Evolutionary conservation across 1,140 invertebrate species (phyloP).

Genomic region (Paralvinella palmiformis): DNA sequence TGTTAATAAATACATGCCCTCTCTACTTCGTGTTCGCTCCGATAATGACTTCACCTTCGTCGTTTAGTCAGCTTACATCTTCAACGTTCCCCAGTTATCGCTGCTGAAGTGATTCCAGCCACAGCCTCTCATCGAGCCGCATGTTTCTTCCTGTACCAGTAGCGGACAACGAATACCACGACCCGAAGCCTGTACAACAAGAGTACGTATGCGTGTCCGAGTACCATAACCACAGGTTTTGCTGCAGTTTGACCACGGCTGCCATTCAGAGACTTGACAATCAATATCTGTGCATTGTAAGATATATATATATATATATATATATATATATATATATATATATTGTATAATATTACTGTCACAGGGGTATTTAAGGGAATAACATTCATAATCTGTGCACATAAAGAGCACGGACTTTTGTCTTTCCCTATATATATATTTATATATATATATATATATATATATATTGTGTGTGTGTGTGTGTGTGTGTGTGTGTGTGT

Average conservation of each 20-base stretch:
- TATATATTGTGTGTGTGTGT: not conserved
- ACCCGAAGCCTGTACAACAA: constrained; percentile 66
- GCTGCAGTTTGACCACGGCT: constrained; percentile 75
- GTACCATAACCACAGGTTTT: constrained; percentile 81
- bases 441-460: not conserved
- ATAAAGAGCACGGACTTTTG: not conserved
- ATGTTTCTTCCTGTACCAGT: constrained; percentile 77
- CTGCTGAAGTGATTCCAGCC: constrained; percentile 11
- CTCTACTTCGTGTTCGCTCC: too few species aligned
- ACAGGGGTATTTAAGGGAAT: not conserved
- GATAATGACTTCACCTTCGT: too few species aligned
- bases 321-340: too few species aligned
- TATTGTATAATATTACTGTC: not conserved
- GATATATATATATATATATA: not conserved
- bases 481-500: too few species aligned
- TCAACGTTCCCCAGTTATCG: too few species aligned
- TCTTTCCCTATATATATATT: not conserved
- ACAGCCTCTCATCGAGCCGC: constrained; percentile 56
- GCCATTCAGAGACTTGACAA: constrained; percentile 76
- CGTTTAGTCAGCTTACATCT: too few species aligned
- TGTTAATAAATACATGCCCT: too few species aligned
- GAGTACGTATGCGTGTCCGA: constrained; percentile 67
- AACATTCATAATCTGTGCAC: not conserved
- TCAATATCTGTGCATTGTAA: not conserved
- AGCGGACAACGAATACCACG: constrained; percentile 73